Conservation (phyloP, 2,113 vertebrate species). For the Odocoileus virginianus region DNA sequence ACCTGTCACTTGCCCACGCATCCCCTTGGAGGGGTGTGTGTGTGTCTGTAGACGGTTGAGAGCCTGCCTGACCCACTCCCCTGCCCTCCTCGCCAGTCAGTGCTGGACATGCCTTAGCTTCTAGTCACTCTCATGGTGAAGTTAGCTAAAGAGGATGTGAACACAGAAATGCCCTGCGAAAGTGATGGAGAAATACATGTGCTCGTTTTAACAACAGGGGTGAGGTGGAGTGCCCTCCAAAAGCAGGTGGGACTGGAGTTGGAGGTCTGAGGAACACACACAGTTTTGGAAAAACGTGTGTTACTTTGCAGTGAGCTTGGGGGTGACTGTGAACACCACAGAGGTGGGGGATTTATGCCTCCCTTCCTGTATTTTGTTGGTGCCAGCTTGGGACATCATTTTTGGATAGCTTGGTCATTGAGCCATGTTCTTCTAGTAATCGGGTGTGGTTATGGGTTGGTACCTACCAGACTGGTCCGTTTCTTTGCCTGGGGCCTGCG, state of each 20-base stretch:
- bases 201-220: neutral
- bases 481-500: accelerated
- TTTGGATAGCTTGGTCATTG: neutral
- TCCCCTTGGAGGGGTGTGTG: neutral
- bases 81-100: neutral
- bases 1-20: neutral
- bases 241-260: too few relatives aligned
- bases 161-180: too few relatives aligned
- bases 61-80: neutral
- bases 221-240: too few relatives aligned
- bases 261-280: neutral
- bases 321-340: neutral
- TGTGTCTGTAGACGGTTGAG: neutral
- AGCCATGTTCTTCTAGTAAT: neutral
- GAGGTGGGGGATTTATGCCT: neutral
- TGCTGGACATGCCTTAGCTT: neutral
- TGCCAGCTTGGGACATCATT: neutral
- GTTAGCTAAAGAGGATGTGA: neutral
- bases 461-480: neutral
- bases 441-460: neutral
- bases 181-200: neutral
- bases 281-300: neutral
- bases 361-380: neutral
- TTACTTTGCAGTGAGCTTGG: neutral
- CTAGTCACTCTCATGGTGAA: too few relatives aligned